Percentiles rank a stretch among this genome's conserved stretches.
phyloP scores from a whole-genome alignment of 2,888 invertebrate genomes.

The Chalcosyrphus nemorum region DNA sequence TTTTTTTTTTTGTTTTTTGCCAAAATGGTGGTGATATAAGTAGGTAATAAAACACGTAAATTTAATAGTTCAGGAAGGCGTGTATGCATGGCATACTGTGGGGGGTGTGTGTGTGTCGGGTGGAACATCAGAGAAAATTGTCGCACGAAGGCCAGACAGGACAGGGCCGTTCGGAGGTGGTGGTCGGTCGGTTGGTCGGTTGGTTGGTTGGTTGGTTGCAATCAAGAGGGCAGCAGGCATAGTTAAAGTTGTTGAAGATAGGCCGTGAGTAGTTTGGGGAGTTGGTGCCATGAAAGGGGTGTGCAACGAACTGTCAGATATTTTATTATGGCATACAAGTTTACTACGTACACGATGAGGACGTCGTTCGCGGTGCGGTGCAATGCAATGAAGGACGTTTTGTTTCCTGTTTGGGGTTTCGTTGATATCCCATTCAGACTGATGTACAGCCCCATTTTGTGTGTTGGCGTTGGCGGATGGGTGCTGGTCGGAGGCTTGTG shows the following conservation, averaged over 20 bases:
- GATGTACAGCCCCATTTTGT: constrained; percentile 40
- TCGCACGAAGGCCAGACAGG: constrained; percentile 71
- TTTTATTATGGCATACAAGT: constrained; percentile 70
- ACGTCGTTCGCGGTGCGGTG: constrained; percentile 50
- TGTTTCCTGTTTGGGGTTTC: constrained; percentile 56
- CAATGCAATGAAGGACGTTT: constrained; percentile 63
- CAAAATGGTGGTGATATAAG: constrained; percentile 70
- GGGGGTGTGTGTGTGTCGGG: not conserved
- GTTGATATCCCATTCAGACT: constrained; percentile 11
- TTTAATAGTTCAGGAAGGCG: constrained; percentile 73
- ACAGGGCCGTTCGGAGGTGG: constrained; percentile 28
- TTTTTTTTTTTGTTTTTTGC: no score
- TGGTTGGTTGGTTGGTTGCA: no score
- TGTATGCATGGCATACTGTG: constrained; percentile 59
- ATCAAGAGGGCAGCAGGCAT: constrained; percentile 41
- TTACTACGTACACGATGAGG: constrained; percentile 57
- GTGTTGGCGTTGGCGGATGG: constrained; percentile 15
- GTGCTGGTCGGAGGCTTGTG: not conserved
- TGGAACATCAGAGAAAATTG: constrained; percentile 65
- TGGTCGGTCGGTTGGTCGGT: no score
- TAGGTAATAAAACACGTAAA: constrained; percentile 73
- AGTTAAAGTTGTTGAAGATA: constrained; percentile 44
- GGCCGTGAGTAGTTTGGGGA: constrained; percentile 25
- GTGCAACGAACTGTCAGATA: constrained; percentile 61
- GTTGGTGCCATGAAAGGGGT: not conserved